Conservation (phyloP, 2,888 invertebrate species). For the Harmothoe impar region DNA sequence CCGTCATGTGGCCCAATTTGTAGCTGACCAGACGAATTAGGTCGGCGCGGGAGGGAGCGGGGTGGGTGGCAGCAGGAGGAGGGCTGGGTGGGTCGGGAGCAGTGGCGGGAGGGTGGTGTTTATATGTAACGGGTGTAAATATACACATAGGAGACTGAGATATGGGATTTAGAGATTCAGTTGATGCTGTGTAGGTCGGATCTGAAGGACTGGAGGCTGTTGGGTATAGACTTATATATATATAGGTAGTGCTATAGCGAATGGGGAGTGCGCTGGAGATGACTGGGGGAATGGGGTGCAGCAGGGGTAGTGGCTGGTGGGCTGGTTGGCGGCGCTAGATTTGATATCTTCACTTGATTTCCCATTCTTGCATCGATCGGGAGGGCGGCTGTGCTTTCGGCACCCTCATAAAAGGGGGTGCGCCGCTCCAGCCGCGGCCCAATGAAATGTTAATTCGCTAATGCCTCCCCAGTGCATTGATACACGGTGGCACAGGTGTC, state of each 20-base stretch:
- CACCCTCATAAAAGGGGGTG: slow-evolving; percentile 33
- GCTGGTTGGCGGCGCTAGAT: slow-evolving; percentile 24
- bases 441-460: slow-evolving; percentile 63
- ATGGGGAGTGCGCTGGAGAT: not conserved
- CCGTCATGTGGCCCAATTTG: slow-evolving; percentile 41
- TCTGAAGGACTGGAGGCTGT: not conserved
- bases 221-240: too few species aligned
- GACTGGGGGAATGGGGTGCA: not conserved
- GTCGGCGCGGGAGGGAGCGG: not conserved
- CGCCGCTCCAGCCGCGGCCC: slow-evolving; percentile 25
- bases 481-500: slow-evolving; percentile 71
- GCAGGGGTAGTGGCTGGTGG: not conserved
- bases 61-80: not conserved
- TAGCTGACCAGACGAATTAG: slow-evolving; percentile 54
- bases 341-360: slow-evolving; percentile 61
- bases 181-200: too few species aligned
- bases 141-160: not conserved
- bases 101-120: not conserved
- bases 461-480: slow-evolving; percentile 66
- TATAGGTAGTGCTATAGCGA: not conserved
- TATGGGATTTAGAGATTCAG: not conserved
- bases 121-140: not conserved
- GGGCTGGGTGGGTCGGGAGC: not conserved
- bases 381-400: slow-evolving; percentile 50
- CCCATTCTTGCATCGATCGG: slow-evolving; percentile 58